Percentiles rank a stretch among this genome's conserved stretches.
Conservation (phyloP, 1,140 invertebrate genomes). For the Dryas iulia region DNA sequence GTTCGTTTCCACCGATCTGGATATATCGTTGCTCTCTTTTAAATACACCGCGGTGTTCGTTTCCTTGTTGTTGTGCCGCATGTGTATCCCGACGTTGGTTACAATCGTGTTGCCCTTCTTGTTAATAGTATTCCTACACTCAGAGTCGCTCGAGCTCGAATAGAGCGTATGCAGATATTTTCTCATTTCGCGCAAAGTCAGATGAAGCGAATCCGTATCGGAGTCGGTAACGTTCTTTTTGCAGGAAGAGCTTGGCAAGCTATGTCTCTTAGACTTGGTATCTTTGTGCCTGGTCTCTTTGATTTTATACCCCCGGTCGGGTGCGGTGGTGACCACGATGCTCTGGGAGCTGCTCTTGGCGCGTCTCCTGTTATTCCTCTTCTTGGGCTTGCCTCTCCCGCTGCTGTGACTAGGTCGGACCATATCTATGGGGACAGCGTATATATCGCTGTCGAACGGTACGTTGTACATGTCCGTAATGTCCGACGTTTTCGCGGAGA, state of each 20-base stretch:
- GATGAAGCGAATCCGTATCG: conserved; percentile 87
- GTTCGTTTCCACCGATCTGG: conserved; percentile 58
- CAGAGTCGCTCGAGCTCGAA: conserved; percentile 84
- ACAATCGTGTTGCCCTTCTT: conserved; percentile 74
- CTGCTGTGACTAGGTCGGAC: conserved; percentile 81
- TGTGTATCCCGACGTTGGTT: conserved; percentile 64
- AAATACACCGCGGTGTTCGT: conserved; percentile 48
- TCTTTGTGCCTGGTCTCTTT: conserved; percentile 67
- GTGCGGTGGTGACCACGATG: conserved; percentile 49
- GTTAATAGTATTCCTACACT: conserved; percentile 60
- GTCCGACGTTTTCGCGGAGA: conserved; percentile 84
- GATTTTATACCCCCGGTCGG: conserved; percentile 73
- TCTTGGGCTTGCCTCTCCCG: conserved; percentile 79
- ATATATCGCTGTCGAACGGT: conserved; percentile 92
- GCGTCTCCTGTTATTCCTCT: conserved; percentile 82
- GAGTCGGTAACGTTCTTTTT: conserved; percentile 77
- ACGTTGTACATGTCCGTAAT: conserved; percentile 93
- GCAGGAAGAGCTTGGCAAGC: conserved; percentile 79
- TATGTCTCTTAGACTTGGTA: conserved; percentile 69
- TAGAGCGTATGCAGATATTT: conserved; percentile 90
- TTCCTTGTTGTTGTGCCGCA: conserved; percentile 50
- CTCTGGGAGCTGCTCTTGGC: conserved; percentile 81
- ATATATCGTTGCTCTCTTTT: conserved; percentile 59
- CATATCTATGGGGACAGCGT: conserved; percentile 90
- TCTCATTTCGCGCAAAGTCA: conserved; percentile 92